A percentile compares a stretch with the other conserved stretches of the same genome.
Evolutionary conservation across 1,140 invertebrate species (phyloP).

Genomic region (Polypedilum pembai): DNA sequence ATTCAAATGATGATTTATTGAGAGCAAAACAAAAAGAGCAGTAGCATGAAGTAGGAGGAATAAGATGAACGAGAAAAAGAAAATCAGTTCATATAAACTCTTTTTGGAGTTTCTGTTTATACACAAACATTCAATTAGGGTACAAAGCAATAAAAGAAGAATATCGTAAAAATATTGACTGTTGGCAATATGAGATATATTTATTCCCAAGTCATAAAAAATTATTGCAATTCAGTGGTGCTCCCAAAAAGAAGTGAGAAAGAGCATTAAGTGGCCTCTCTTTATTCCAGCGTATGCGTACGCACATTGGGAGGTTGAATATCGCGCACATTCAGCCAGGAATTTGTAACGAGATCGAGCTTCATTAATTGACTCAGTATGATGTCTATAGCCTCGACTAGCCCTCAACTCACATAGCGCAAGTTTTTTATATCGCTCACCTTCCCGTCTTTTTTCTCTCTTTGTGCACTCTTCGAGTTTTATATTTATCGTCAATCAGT

Average conservation of each 20-base stretch:
- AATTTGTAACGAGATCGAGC: constrained; percentile 27
- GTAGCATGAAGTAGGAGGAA: no score
- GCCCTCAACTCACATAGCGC: neutral
- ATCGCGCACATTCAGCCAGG: neutral
- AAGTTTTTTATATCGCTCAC: constrained; percentile 2
- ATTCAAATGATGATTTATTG: no score
- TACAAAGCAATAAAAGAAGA: no score
- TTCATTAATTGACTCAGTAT: constrained; percentile 27
- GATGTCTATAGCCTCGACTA: constrained; percentile 21
- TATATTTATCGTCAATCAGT: neutral
- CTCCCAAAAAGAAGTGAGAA: neutral
- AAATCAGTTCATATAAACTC: no score
- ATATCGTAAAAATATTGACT: no score
- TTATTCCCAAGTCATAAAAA: no score
- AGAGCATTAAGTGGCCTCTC: neutral
- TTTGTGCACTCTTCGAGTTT: neutral
- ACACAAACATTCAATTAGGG: no score
- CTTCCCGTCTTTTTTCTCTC: neutral
- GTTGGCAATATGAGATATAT: no score
- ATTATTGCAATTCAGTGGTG: neutral
- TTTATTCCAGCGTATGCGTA: neutral
- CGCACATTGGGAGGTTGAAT: constrained; percentile 23
- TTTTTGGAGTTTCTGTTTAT: no score
- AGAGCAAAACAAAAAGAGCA: no score
- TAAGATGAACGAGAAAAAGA: no score